Conservation (phyloP, 2,888 invertebrate genomes). For the Tiphia femorata region DNA sequence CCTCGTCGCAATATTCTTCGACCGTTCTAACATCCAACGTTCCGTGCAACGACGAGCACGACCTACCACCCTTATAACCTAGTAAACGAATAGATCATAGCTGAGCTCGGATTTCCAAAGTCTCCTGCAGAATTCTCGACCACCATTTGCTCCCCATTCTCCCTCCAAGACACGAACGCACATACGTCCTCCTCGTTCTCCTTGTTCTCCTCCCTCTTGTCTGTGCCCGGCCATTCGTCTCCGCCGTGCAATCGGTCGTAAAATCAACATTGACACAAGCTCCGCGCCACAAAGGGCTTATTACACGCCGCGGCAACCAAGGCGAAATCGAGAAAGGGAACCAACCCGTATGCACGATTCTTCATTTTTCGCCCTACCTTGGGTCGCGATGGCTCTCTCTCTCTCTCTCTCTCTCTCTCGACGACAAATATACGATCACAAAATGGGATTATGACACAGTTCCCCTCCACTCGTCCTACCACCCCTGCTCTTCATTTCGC, state of each 20-base stretch:
- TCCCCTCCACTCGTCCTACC: too few species aligned
- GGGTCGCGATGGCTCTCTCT: neutral
- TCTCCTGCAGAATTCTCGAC: too few species aligned
- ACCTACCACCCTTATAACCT: too few species aligned
- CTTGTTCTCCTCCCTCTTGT: constrained; percentile 16
- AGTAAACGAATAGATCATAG: too few species aligned
- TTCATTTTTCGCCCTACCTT: constrained; percentile 14
- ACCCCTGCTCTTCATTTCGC: too few species aligned
- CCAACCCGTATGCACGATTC: constrained; percentile 5
- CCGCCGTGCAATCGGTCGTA: constrained; percentile 18
- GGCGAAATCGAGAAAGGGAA: too few species aligned
- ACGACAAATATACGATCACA: constrained; percentile 1
- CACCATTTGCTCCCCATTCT: too few species aligned
- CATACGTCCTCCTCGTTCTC: neutral
- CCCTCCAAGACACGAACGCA: too few species aligned
- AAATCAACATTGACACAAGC: constrained; percentile 33
- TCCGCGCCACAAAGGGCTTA: constrained; percentile 18
- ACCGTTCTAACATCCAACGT: too few species aligned
- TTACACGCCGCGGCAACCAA: constrained; percentile 12
- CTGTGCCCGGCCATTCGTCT: neutral
- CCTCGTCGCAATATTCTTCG: too few species aligned
- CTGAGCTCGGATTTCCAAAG: too few species aligned
- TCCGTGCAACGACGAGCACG: too few species aligned
- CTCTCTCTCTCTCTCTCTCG: neutral
- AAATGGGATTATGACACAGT: constrained; percentile 24